Percentiles rank a stretch among this genome's conserved stretches.
phyloP scores from a whole-genome alignment of 1,140 invertebrate genomes.

The Drosophila cardini region DNA sequence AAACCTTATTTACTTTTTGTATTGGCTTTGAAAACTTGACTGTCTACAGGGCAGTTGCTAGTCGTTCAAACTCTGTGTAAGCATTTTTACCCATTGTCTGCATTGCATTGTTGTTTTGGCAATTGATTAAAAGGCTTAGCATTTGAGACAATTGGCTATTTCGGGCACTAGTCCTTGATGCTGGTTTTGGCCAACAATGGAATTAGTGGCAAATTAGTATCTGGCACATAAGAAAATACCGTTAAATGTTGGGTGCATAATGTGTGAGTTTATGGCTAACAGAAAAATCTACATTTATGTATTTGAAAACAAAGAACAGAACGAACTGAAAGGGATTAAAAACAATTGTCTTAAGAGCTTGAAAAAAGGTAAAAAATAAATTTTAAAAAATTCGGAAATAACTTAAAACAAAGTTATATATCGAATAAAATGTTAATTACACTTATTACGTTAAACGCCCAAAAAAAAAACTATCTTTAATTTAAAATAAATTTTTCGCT shows the following conservation, averaged over 20 bases:
- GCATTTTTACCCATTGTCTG: not conserved
- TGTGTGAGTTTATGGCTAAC: slow-evolving; percentile 71
- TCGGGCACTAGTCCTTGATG: slow-evolving; percentile 33
- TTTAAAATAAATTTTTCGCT: not conserved
- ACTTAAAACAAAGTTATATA: too few relatives aligned
- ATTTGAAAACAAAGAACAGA: not conserved
- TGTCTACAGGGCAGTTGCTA: not conserved
- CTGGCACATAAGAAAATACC: slow-evolving; percentile 47
- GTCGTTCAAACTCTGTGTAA: not conserved
- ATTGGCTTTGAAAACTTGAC: too few relatives aligned
- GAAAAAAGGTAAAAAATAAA: too few relatives aligned
- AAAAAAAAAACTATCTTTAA: too few relatives aligned
- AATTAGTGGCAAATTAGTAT: slow-evolving; percentile 74
- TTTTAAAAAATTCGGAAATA: not conserved
- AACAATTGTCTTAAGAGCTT: not conserved
- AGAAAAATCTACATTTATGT: not conserved
- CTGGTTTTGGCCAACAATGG: slow-evolving; percentile 22
- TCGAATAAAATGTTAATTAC: too few relatives aligned
- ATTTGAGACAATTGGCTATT: slow-evolving; percentile 72
- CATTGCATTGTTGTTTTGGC: slow-evolving; percentile 55
- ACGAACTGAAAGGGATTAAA: slow-evolving; percentile 8
- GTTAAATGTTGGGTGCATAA: slow-evolving; percentile 74
- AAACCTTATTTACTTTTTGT: too few relatives aligned
- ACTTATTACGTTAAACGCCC: too few relatives aligned
- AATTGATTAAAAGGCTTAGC: slow-evolving; percentile 82